Percentiles rank a stretch among this genome's conserved stretches.
Evolutionary conservation across 2,888 invertebrate species (phyloP).

Genomic region (Drosophila algonquin): DNA sequence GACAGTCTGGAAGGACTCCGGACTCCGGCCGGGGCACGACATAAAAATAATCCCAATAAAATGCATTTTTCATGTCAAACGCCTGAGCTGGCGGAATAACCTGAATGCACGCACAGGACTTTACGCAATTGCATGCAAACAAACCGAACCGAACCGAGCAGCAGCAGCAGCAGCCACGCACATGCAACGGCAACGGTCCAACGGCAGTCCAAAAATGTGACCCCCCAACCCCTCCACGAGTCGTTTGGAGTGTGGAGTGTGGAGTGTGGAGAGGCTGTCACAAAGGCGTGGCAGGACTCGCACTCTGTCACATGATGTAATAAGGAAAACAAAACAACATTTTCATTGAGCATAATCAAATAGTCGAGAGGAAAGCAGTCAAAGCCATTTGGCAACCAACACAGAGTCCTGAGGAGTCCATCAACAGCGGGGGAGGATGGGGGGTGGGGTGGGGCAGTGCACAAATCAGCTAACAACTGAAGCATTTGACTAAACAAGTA

Average conservation of each 20-base stretch:
- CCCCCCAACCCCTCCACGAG: too few relatives aligned
- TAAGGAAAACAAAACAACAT: conserved; percentile 56
- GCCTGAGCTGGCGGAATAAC: conserved; percentile 79
- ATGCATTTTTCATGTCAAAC: conserved; percentile 82
- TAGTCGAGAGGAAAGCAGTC: conserved; percentile 40
- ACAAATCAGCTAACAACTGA: conserved; percentile 63
- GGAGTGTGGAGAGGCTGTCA: background rate
- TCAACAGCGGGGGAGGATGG: background rate
- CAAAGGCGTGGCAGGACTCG: conserved; percentile 15
- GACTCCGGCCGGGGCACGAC: conserved; percentile 48
- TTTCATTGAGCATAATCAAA: conserved; percentile 58
- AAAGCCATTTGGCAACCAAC: conserved; percentile 41
- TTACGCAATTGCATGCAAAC: conserved; percentile 77
- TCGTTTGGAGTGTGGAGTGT: background rate
- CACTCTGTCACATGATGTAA: conserved; percentile 60
- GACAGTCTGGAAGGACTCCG: conserved; percentile 12
- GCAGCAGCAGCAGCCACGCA: conserved; percentile 36
- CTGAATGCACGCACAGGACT: conserved; percentile 81
- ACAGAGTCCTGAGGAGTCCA: conserved; percentile 5
- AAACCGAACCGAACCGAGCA: conserved; percentile 64
- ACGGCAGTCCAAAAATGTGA: conserved; percentile 31
- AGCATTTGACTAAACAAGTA: conserved; percentile 66
- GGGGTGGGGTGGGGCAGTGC: conserved; percentile 1
- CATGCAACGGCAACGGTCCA: conserved; percentile 27
- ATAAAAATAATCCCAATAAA: conserved; percentile 80